Percentiles rank a stretch among this genome's conserved stretches.
Conservation (phyloP, 2,888 invertebrate genomes). For the Drosophila birchii region DNA sequence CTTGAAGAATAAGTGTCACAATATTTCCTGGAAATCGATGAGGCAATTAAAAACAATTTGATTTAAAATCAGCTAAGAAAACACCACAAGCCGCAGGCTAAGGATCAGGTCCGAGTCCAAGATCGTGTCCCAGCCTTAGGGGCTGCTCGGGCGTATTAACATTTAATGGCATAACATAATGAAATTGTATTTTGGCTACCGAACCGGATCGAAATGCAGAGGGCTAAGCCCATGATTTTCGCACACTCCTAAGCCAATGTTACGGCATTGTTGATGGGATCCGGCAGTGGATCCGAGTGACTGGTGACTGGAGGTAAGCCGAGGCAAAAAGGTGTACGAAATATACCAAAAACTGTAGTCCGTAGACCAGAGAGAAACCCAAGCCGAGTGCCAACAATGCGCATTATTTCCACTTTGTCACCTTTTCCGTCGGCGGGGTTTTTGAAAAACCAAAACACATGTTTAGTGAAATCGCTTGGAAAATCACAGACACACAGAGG, state of each 20-base stretch:
- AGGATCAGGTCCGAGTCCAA: constrained; percentile 17
- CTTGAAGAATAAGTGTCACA: constrained; percentile 56
- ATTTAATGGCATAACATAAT: constrained; percentile 76
- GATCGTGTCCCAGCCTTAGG: neutral
- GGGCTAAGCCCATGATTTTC: constrained; percentile 69
- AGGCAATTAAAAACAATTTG: constrained; percentile 76
- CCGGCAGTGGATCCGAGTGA: constrained; percentile 14
- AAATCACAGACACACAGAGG: constrained; percentile 59
- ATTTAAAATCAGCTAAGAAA: constrained; percentile 74
- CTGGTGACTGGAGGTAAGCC: constrained; percentile 58
- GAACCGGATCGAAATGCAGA: constrained; percentile 39
- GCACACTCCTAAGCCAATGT: constrained; percentile 75
- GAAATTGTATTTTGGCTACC: constrained; percentile 62
- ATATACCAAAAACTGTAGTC: neutral
- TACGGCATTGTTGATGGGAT: constrained; percentile 69
- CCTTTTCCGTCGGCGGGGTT: constrained; percentile 72
- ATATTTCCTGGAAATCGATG: constrained; percentile 65
- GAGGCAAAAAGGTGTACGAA: constrained; percentile 58
- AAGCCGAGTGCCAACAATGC: constrained; percentile 65
- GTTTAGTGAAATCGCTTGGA: constrained; percentile 77
- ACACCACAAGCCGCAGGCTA: constrained; percentile 52
- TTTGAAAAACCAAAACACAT: constrained; percentile 79
- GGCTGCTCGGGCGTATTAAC: constrained; percentile 48
- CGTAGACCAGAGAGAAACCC: neutral
- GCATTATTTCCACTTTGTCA: constrained; percentile 82